Conservation (phyloP, 2,113 vertebrate species). For the Spheniscus mendiculus region DNA sequence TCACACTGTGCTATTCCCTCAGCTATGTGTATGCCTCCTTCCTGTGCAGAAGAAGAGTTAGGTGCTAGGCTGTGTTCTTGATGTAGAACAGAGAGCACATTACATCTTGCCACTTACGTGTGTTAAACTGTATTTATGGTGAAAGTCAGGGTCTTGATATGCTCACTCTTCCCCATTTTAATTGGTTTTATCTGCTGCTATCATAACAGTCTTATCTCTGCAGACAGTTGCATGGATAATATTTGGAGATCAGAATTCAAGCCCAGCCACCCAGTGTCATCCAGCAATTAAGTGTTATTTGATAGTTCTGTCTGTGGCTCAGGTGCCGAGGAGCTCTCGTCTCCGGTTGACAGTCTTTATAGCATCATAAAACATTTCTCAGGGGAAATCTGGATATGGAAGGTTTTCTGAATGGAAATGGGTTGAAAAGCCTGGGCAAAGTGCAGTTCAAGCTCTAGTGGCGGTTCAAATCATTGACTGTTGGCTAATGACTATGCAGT, state of each 20-base stretch:
- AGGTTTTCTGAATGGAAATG: slow-evolving; percentile 64
- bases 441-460: slow-evolving; percentile 15
- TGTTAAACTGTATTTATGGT: slow-evolving; percentile 44
- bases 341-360: slow-evolving; percentile 75
- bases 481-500: slow-evolving; percentile 70
- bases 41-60: not conserved
- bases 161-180: slow-evolving; percentile 56
- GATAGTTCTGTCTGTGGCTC: slow-evolving; percentile 76
- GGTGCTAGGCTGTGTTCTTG: not conserved
- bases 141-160: slow-evolving; percentile 51
- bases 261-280: slow-evolving; percentile 63
- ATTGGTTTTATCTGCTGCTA: slow-evolving; percentile 73
- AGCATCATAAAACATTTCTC: slow-evolving; percentile 73
- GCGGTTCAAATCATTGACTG: slow-evolving; percentile 23
- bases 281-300: slow-evolving; percentile 79
- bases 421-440: slow-evolving; percentile 54
- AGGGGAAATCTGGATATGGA: slow-evolving; percentile 71
- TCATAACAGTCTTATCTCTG: slow-evolving; percentile 69
- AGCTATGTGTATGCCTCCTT: not conserved
- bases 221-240: slow-evolving; percentile 69
- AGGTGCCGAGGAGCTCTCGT: slow-evolving; percentile 65
- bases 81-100: not conserved
- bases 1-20: not conserved
- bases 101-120: not conserved
- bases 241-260: slow-evolving; percentile 77